These are phyloP conservation scores for Coilia nasus DNA, from an alignment of 2,797 vertebrate species.

Conservation along the genomic window DNA sequence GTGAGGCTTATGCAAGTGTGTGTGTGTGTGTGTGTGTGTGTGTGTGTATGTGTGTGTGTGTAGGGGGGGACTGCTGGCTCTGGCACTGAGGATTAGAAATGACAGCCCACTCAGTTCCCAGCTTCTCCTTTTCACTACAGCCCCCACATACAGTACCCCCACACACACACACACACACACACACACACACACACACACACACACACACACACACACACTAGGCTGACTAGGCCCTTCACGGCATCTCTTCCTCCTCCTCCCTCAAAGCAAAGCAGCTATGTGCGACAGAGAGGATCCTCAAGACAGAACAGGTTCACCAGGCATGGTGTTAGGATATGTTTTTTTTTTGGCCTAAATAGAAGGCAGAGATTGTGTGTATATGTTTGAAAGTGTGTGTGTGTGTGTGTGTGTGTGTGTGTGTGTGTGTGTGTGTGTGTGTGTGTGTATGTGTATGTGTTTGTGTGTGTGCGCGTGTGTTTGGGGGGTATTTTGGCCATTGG, in stretches of 20 bases:
- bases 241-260: neutral
- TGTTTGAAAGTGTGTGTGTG: neutral
- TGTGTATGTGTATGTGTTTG: slow-evolving; percentile 18
- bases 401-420: slow-evolving; percentile 18
- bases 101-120: slow-evolving; percentile 68
- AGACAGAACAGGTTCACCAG: neutral
- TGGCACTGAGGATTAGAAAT: slow-evolving; percentile 57
- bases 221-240: slow-evolving; percentile 22
- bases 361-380: neutral
- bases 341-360: neutral
- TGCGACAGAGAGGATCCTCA: neutral
- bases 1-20: slow-evolving; percentile 11
- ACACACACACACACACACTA: too few relatives aligned
- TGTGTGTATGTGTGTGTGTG: slow-evolving; percentile 19
- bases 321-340: neutral
- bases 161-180: neutral
- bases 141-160: slow-evolving; percentile 51
- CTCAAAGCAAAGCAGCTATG: neutral
- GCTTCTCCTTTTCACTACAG: slow-evolving; percentile 33
- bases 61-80: slow-evolving; percentile 41
- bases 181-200: too few relatives aligned
- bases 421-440: slow-evolving; percentile 27
- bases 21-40: slow-evolving; percentile 28
- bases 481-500: neutral
- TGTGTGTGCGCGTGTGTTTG: neutral